Evolutionary conservation across 2,797 vertebrate genomes (phyloP), one percentile per base, ranked within the genome.

Genomic region (Phylloscopus collybita): DNA sequence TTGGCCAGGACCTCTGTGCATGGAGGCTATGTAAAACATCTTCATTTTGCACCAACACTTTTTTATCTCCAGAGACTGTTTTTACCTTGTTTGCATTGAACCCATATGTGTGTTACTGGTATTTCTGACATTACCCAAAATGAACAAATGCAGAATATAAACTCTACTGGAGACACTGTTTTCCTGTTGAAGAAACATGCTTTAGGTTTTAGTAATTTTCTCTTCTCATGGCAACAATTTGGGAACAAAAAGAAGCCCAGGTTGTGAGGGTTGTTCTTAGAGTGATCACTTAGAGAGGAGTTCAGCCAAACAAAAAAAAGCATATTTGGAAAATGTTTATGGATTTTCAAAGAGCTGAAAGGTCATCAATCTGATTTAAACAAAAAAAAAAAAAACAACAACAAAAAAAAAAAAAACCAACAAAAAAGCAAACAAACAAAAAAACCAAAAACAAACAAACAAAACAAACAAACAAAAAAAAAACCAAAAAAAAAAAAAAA

Each of bases 121-220:
- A 32, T 56, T 87, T 65, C 56, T 79, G 30, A 71, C 38, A 62
- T 8, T 53, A 53, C 6, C 45, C 53, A 80, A 70, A 65, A 57
- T 2, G 3, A 62, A 73, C 2, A 80, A 73, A 66, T 6, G 2
- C 23, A 61, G 51, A 56, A 60, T 15, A 82, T 4, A 66, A 75
- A 75, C 13, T 11, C 12, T 44, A 42, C 4, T 34, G 16, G 36
- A 66, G 11, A 27, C 23, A 18, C 6, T 5, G 2, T 6, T 67
- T 71, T 74, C 27, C 9, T 64, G 15, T 62, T 44, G 38, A 79
- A 51, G 16, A 67, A 47, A 74, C 0, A 0, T 9, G 9, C 0
- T 60, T 70, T 12, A 50, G 6, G 10, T 62, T 74, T 69, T 32
- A 49, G 29, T 12, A 5, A 42, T 87, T 60, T 60, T 64, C 36